Base-by-base conservation (phyloP, 2,888 invertebrate species). In the Lacanobia wlatinum region DNA sequence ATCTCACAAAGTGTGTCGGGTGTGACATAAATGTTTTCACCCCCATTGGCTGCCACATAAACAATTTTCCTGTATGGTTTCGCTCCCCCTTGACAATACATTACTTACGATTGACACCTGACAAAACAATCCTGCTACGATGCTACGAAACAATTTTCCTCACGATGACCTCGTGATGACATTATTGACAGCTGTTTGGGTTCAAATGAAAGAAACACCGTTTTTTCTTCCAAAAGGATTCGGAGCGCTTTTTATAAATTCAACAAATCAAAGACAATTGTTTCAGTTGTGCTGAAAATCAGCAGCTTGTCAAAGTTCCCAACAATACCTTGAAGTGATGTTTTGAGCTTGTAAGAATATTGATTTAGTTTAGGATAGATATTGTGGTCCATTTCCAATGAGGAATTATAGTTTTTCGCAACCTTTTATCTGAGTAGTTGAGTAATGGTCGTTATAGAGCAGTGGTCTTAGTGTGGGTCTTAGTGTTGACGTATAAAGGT, bases 11-110 rank as follows among this genome's bases (percentile, higher is more conserved):
- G 70, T 80, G 88, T 88, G 89, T 62, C 53, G 74, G 34, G 59
- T 48, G 50, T 23, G 40, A 63, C 55, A 63, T 59, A 91, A 92
- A 92, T 59, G 92, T 92, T 91, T 92, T 92, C 92, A 82, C 84
- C 90, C 78, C 91, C 91, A 92, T 93, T 92, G 90, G 90, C 86
- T 90, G 87, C 86, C 90, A 89, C 88, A 89, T 90, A 89, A 89
- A 87, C 87, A 88, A 84, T 87, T 87, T 87, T 87, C 80, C 84
- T 84, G 68, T 79, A 79, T 59, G 58, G 48, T 66, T 83, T 81
- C 73, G 73, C 80, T 84, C 84, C 85, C 83, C 83, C 82, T 56
- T 59, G 86, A 87, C 87, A 89, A 89, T 88, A 86, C 88, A 90
- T 87, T 87, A 87, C 85, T 59, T 87, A 80, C 85, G 81, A 84